Conservation (phyloP, 1,140 invertebrate species). For the Solenopsis fugax region DNA sequence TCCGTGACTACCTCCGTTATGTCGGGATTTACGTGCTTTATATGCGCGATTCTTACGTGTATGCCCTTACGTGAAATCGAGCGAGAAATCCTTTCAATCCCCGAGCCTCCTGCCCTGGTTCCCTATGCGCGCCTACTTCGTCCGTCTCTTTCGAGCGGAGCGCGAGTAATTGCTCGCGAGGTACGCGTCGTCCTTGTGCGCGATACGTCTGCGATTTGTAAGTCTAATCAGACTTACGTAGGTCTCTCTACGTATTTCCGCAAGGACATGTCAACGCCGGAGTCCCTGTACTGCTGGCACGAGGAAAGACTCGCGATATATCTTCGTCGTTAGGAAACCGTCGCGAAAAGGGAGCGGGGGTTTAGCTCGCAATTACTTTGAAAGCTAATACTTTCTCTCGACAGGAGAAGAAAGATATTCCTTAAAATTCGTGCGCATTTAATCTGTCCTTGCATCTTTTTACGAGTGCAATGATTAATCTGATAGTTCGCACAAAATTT, state of each 20-base stretch:
- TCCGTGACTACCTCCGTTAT: slow-evolving; percentile 85
- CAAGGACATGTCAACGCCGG: slow-evolving; percentile 48
- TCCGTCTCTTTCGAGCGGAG: slow-evolving; percentile 55
- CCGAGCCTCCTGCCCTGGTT: background rate
- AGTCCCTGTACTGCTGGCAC: slow-evolving; percentile 6
- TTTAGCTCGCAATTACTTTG: slow-evolving; percentile 50
- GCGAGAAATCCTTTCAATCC: slow-evolving; percentile 45
- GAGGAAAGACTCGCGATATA: slow-evolving; percentile 44
- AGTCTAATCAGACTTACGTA: slow-evolving; percentile 57
- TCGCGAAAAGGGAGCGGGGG: background rate
- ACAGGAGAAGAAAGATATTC: background rate
- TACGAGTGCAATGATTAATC: background rate
- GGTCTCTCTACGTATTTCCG: slow-evolving; percentile 53
- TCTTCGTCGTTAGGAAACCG: slow-evolving; percentile 55
- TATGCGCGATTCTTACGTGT: slow-evolving; percentile 67
- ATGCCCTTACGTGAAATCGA: slow-evolving; percentile 54
- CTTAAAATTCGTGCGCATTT: slow-evolving; percentile 3
- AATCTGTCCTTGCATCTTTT: slow-evolving; percentile 11
- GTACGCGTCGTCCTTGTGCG: slow-evolving; percentile 54
- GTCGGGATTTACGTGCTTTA: slow-evolving; percentile 70
- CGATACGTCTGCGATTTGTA: slow-evolving; percentile 61
- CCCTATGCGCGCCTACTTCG: slow-evolving; percentile 28
- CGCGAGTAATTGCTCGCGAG: slow-evolving; percentile 52
- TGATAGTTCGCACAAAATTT: background rate
- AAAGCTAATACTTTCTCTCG: slow-evolving; percentile 51